Evolutionary conservation across 2,113 vertebrate species (phyloP).

Genomic region (Myocastor coypus): DNA sequence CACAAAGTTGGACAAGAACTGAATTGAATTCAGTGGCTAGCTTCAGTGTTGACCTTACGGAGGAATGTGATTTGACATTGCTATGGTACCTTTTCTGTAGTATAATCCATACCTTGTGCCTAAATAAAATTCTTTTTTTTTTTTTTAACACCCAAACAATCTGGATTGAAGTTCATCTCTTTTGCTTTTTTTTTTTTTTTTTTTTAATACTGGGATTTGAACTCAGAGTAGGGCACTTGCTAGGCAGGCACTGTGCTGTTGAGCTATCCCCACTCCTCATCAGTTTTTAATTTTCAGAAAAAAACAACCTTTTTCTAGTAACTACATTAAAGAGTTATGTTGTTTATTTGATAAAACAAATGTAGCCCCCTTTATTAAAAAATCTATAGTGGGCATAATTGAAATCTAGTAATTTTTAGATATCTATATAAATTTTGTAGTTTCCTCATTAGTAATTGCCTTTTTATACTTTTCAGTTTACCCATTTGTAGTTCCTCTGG

Average conservation of each 20-base stretch:
- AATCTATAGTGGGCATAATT: neutral
- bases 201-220: too few relatives aligned
- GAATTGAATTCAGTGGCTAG: neutral
- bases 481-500: neutral
- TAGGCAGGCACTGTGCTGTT: too few relatives aligned
- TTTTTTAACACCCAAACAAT: neutral
- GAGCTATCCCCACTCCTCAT: neutral
- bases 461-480: neutral
- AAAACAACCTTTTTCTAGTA: neutral
- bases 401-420: neutral
- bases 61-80: neutral
- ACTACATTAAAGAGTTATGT: neutral
- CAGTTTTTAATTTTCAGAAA: neutral
- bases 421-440: neutral
- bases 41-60: neutral
- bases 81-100: neutral
- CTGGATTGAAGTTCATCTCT: neutral
- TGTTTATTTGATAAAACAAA: neutral
- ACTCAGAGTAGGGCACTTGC: too few relatives aligned
- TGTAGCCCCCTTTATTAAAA: neutral
- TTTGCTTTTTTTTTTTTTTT: too few relatives aligned
- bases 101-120: neutral
- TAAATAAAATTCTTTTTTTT: neutral
- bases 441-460: neutral
- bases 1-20: neutral